Percentiles rank a stretch among this genome's conserved stretches.
These are phyloP conservation scores for Eleutherodactylus coqui DNA, from an alignment of 2,797 vertebrate species.

Conservation along the genomic window DNA sequence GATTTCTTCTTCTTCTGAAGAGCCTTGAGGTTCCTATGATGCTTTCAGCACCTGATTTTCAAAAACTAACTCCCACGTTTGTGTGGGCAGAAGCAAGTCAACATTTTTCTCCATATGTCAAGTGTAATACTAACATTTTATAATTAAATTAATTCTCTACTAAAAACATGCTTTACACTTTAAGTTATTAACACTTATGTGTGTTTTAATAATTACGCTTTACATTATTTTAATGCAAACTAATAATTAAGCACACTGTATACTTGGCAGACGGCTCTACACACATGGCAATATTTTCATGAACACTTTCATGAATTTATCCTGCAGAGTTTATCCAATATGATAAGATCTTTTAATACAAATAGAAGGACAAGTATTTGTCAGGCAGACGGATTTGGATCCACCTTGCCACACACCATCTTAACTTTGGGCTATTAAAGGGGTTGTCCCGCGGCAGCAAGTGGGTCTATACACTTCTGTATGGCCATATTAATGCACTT, in stretches of 20 bases:
- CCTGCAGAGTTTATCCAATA: constrained; percentile 26
- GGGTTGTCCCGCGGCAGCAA: no score
- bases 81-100: constrained; percentile 36
- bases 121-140: constrained; percentile 46
- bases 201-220: constrained; percentile 45
- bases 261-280: constrained; percentile 26
- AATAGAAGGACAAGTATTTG: constrained; percentile 11
- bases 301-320: constrained; percentile 20
- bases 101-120: constrained; percentile 52
- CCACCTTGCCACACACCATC: no score
- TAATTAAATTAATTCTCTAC: constrained; percentile 37
- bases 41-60: constrained; percentile 43
- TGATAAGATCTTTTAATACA: background rate
- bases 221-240: constrained; percentile 40
- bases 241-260: constrained; percentile 33
- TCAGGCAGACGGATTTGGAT: no score
- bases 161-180: constrained; percentile 31
- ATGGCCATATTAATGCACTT: no score
- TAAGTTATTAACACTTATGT: constrained; percentile 43
- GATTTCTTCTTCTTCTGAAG: background rate
- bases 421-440: no score
- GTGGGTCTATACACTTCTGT: no score
- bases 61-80: constrained; percentile 15
- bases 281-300: constrained; percentile 17
- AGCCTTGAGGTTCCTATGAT: background rate